Evolutionary conservation across 2,888 invertebrate species (phyloP).

Genomic region (Homarus gammarus): DNA sequence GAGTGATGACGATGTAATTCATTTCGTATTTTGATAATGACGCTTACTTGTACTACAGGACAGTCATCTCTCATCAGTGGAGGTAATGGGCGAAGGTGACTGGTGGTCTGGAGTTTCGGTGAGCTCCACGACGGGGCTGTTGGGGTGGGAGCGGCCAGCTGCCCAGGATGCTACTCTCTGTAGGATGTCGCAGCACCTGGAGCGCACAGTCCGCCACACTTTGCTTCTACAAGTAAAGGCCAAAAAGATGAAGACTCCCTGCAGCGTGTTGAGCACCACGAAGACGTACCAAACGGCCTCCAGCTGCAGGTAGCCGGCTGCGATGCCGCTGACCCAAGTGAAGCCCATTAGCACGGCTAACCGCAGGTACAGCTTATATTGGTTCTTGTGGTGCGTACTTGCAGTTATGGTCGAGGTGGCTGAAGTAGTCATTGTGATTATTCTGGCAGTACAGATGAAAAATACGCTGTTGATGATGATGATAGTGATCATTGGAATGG

Average conservation of each 20-base stretch:
- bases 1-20: no score
- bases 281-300: slow-evolving; percentile 81
- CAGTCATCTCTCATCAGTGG: neutral
- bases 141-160: neutral
- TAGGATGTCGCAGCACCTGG: neutral
- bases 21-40: no score
- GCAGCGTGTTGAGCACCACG: slow-evolving; percentile 80
- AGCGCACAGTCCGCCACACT: slow-evolving; percentile 76
- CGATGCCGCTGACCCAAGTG: slow-evolving; percentile 80
- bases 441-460: slow-evolving; percentile 79
- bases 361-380: slow-evolving; percentile 80
- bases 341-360: slow-evolving; percentile 81
- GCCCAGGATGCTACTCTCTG: neutral
- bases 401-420: slow-evolving; percentile 77
- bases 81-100: neutral
- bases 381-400: slow-evolving; percentile 69
- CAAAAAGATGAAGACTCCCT: slow-evolving; percentile 81
- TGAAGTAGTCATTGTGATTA: slow-evolving; percentile 79
- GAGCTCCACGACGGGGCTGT: neutral
- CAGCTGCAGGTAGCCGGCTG: slow-evolving; percentile 80
- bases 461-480: slow-evolving; percentile 80
- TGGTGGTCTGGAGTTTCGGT: neutral
- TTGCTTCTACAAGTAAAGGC: slow-evolving; percentile 81
- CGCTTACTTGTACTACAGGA: no score
- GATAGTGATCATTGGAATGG: slow-evolving; percentile 80